Percentiles rank a stretch among this genome's conserved stretches.
These are phyloP conservation scores for Epinephelus malabaricus DNA, from an alignment of 2,797 vertebrate genomes.

Conservation along the genomic window DNA sequence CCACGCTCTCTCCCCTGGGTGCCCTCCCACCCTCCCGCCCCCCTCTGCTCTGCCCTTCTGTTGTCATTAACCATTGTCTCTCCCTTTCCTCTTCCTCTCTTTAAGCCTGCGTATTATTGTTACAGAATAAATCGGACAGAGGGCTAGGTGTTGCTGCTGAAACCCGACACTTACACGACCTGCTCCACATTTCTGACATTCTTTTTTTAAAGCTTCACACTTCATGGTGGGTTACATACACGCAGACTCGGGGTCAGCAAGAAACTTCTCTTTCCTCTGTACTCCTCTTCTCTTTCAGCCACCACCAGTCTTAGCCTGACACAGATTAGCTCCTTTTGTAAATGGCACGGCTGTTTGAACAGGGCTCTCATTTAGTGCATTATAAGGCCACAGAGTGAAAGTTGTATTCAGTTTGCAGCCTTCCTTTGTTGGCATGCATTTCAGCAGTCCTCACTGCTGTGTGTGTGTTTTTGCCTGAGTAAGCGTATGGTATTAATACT, in stretches of 20 bases:
- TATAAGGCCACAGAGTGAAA: slow-evolving; percentile 32
- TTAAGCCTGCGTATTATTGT: slow-evolving; percentile 28
- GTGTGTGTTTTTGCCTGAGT: not conserved
- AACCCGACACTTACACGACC: slow-evolving; percentile 2
- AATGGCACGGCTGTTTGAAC: slow-evolving; percentile 53
- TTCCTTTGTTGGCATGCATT: slow-evolving; percentile 18
- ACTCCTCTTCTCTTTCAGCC: slow-evolving; percentile 24
- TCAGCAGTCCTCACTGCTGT: not conserved
- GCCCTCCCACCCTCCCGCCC: slow-evolving; percentile 12
- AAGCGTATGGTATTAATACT: not conserved
- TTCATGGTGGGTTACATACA: slow-evolving; percentile 25
- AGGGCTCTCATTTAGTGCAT: slow-evolving; percentile 50
- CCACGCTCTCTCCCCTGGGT: slow-evolving; percentile 56
- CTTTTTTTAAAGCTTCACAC: slow-evolving; percentile 31
- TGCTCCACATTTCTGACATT: slow-evolving; percentile 30
- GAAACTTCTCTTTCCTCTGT: slow-evolving; percentile 50
- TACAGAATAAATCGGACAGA: slow-evolving; percentile 7
- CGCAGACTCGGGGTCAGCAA: slow-evolving; percentile 41
- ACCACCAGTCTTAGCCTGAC: slow-evolving; percentile 63
- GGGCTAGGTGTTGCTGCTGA: slow-evolving; percentile 16
- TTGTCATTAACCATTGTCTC: slow-evolving; percentile 70
- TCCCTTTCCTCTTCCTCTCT: slow-evolving; percentile 52
- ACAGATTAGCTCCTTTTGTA: slow-evolving; percentile 52
- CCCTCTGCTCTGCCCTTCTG: slow-evolving; percentile 47
- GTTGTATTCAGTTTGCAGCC: slow-evolving; percentile 30